These are phyloP conservation scores for Reticulitermes lucifugus DNA, from an alignment of 2,888 invertebrate genomes.

Conservation along the genomic window DNA sequence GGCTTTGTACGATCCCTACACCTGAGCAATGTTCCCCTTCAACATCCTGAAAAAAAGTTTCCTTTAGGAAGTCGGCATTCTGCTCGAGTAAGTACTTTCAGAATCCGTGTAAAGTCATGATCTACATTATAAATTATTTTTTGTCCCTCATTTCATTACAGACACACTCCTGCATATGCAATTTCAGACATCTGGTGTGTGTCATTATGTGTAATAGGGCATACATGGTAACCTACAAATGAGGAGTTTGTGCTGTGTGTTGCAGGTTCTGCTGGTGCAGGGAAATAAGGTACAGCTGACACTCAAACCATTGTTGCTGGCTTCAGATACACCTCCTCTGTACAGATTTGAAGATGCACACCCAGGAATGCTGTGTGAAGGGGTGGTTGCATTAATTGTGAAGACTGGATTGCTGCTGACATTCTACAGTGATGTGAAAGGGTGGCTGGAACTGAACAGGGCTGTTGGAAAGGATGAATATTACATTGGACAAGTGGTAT, in stretches of 20 bases:
- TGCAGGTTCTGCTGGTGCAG: constrained; percentile 69
- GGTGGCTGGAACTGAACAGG: constrained; percentile 64
- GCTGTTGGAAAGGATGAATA: constrained; percentile 57
- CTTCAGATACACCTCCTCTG: constrained; percentile 68
- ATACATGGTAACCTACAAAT: too few relatives aligned
- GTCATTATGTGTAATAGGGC: too few relatives aligned
- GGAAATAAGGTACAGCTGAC: constrained; percentile 70
- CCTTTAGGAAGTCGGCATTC: constrained; percentile 68
- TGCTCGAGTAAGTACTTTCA: constrained; percentile 63
- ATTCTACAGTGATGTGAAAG: constrained; percentile 71
- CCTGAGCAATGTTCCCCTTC: constrained; percentile 66
- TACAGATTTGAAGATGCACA: constrained; percentile 66
- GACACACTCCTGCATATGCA: too few relatives aligned
- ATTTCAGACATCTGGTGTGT: too few relatives aligned
- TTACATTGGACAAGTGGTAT: constrained; percentile 70
- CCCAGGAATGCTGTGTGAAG: constrained; percentile 68
- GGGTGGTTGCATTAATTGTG: constrained; percentile 67
- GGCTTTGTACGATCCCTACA: constrained; percentile 72
- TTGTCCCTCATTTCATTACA: too few relatives aligned
- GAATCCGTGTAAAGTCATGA: background rate
- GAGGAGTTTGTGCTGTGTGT: background rate
- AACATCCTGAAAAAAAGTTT: constrained; percentile 66
- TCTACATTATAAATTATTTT: too few relatives aligned
- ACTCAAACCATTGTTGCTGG: constrained; percentile 73
- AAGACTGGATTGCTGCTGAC: constrained; percentile 66